These are phyloP conservation scores for Brenthis hecate DNA, from an alignment of 2,888 invertebrate genomes.

Conservation along the genomic window DNA sequence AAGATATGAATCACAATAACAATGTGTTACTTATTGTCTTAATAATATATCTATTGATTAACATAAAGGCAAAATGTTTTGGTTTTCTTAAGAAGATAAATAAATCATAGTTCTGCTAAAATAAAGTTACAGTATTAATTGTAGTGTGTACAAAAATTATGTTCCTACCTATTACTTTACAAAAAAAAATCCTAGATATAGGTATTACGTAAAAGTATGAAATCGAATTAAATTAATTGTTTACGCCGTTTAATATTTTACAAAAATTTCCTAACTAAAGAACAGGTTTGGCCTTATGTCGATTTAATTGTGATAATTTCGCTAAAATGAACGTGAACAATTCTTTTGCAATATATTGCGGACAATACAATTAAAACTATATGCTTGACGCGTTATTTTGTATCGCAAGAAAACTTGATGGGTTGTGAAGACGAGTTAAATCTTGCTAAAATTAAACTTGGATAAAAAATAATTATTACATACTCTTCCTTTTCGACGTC, in stretches of 20 bases:
- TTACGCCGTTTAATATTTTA: slow-evolving; percentile 23
- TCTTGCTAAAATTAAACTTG: too few relatives aligned
- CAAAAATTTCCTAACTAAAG: slow-evolving; percentile 13
- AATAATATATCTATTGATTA: slow-evolving; percentile 7
- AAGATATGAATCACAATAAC: slow-evolving; percentile 58
- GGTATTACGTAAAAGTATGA: neutral
- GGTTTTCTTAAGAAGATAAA: neutral
- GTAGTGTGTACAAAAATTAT: neutral
- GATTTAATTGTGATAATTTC: slow-evolving; percentile 23
- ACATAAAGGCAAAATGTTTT: neutral
- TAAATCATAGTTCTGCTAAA: neutral
- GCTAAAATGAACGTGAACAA: slow-evolving; percentile 18
- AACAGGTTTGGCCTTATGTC: slow-evolving; percentile 23
- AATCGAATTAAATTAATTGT: slow-evolving; percentile 24
- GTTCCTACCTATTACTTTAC: neutral
- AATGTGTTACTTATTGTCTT: slow-evolving; percentile 33
- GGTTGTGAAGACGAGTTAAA: too few relatives aligned
- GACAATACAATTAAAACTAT: neutral
- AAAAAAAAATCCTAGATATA: neutral
- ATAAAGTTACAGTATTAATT: neutral
- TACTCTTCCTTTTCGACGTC: too few relatives aligned
- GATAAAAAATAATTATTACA: too few relatives aligned
- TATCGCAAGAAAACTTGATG: neutral
- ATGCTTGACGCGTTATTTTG: neutral
- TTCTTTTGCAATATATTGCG: slow-evolving; percentile 13